Evolutionary conservation across 2,113 vertebrate species (phyloP).

Genomic region (Manacus vitellinus): DNA sequence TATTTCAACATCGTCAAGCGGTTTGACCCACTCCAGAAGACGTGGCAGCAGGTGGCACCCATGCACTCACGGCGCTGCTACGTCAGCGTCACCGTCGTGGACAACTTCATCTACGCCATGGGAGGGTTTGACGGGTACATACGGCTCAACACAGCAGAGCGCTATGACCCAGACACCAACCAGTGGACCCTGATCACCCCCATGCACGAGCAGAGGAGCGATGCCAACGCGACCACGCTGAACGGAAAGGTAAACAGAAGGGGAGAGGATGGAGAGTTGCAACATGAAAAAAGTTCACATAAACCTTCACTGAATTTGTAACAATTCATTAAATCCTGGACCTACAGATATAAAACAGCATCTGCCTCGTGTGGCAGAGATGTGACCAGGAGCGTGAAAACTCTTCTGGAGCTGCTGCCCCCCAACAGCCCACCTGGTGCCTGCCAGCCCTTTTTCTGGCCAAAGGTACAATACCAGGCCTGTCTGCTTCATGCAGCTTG

Average conservation of each 20-base stretch:
- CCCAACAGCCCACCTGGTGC: not conserved
- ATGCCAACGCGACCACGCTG: slow-evolving; percentile 79
- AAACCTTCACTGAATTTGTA: not conserved
- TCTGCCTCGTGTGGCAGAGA: rapidly evolving
- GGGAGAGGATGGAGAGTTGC: rapidly evolving
- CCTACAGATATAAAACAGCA: not conserved
- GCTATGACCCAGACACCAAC: slow-evolving; percentile 79
- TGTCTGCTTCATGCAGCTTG: not conserved
- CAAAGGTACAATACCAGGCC: no score
- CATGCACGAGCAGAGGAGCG: slow-evolving; percentile 82
- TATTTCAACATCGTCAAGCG: slow-evolving; percentile 81
- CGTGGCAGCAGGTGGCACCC: slow-evolving; percentile 80
- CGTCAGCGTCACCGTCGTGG: slow-evolving; percentile 77
- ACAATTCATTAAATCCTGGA: not conserved
- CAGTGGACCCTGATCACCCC: slow-evolving; percentile 82
- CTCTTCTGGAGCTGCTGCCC: not conserved
- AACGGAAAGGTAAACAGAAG: slow-evolving; percentile 69
- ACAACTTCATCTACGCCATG: slow-evolving; percentile 76
- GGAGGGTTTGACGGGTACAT: slow-evolving; percentile 84
- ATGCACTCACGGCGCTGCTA: slow-evolving; percentile 84
- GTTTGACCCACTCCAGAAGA: slow-evolving; percentile 75
- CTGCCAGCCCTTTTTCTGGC: not conserved
- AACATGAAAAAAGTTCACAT: not conserved
- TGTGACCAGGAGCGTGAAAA: not conserved
- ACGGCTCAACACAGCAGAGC: slow-evolving; percentile 80